Conservation (phyloP, 2,888 invertebrate species). For the Maniola hyperantus region DNA sequence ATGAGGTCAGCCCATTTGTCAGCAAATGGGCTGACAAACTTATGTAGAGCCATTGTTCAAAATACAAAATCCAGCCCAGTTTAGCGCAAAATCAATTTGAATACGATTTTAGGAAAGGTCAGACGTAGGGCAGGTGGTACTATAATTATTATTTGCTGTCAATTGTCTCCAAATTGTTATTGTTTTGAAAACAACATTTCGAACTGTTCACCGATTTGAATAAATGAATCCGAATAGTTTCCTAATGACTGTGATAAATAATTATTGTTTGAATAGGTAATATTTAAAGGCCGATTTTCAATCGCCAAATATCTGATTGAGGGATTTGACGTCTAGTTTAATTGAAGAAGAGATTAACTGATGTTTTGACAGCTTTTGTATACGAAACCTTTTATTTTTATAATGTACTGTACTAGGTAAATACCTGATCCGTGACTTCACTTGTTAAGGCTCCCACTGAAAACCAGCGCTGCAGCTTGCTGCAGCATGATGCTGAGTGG, state of each 20-base stretch:
- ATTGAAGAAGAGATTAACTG: too few species aligned
- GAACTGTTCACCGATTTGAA: not conserved
- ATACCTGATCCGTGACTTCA: too few species aligned
- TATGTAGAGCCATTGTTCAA: slow-evolving; percentile 28
- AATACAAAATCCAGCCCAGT: slow-evolving; percentile 31
- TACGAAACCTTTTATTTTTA: too few species aligned
- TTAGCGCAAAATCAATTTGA: slow-evolving; percentile 29
- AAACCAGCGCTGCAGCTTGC: too few species aligned
- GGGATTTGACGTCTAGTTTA: too few species aligned
- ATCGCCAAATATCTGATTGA: too few species aligned
- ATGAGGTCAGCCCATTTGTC: too few species aligned
- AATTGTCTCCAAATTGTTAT: slow-evolving; percentile 3
- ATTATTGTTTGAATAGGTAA: not conserved
- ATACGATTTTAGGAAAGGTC: slow-evolving; percentile 22
- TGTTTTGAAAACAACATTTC: not conserved
- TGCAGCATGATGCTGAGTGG: too few species aligned
- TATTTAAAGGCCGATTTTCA: not conserved
- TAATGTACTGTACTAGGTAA: too few species aligned
- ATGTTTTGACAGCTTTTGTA: too few species aligned
- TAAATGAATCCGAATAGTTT: not conserved
- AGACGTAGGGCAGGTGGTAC: not conserved
- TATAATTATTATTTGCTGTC: not conserved
- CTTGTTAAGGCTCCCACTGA: too few species aligned
- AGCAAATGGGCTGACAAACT: too few species aligned
- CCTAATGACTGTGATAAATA: not conserved